A percentile compares a stretch with the other conserved stretches of the same genome.
These are phyloP conservation scores for Pseudochirops corinnae DNA, from an alignment of 2,797 vertebrate genomes.

Conservation along the genomic window DNA sequence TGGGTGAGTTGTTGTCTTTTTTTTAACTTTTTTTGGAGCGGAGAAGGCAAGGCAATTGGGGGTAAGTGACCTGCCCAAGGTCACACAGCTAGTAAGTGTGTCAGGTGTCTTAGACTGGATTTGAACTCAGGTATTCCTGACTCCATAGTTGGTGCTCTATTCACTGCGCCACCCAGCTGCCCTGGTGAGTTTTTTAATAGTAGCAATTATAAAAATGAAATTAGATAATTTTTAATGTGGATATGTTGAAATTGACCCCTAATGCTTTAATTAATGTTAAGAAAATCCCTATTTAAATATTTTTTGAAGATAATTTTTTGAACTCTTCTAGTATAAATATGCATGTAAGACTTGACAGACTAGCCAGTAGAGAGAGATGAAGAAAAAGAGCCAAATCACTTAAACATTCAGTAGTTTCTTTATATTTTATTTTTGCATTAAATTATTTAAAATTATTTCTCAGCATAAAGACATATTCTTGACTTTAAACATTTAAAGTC, in stretches of 20 bases:
- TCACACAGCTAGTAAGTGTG: too few relatives aligned
- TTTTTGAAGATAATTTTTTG: neutral
- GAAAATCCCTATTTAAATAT: slow-evolving; percentile 13
- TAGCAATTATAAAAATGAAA: slow-evolving; percentile 10
- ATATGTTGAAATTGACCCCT: slow-evolving; percentile 24
- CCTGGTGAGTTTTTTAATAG: slow-evolving; percentile 6
- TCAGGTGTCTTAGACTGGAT: too few relatives aligned
- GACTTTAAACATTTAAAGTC: slow-evolving; percentile 46
- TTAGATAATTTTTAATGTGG: slow-evolving; percentile 24
- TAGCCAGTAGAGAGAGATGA: neutral
- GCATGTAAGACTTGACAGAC: neutral
- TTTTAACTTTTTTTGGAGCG: too few relatives aligned
- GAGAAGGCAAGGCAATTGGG: too few relatives aligned
- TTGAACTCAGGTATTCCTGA: too few relatives aligned
- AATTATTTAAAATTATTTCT: slow-evolving; percentile 11
- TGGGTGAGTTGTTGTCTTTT: slow-evolving; percentile 27
- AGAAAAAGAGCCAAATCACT: neutral
- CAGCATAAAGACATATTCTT: neutral
- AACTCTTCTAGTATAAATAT: slow-evolving; percentile 14
- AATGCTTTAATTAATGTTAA: neutral
- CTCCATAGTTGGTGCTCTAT: too few relatives aligned
- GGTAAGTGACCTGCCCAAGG: too few relatives aligned
- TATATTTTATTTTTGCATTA: slow-evolving; percentile 13
- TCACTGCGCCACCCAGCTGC: too few relatives aligned
- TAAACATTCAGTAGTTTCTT: neutral